Conservation (phyloP, 2,797 vertebrate genomes). For the Cephalopachus bancanus region DNA sequence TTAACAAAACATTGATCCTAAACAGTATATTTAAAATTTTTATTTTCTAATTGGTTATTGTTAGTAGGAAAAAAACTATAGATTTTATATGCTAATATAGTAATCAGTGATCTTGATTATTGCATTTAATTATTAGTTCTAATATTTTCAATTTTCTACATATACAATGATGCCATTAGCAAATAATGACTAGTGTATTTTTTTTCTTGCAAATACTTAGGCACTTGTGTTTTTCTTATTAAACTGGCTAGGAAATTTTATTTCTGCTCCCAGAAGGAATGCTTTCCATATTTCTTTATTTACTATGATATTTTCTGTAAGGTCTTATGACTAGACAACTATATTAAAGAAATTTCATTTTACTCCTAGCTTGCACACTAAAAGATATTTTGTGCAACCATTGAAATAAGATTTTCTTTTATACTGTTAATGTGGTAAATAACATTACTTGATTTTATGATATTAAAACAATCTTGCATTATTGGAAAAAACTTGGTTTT, state of each 20-base stretch:
- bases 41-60: constrained; percentile 14
- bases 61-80: not conserved
- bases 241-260: not conserved
- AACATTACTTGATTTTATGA: not conserved
- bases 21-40: not conserved
- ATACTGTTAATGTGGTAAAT: not conserved
- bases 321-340: not conserved
- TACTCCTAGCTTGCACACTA: not conserved
- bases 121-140: not conserved
- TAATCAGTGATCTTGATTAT: not conserved
- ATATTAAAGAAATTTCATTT: not conserved
- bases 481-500: not conserved
- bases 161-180: not conserved
- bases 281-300: not conserved
- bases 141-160: constrained; percentile 7
- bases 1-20: not conserved
- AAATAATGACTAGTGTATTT: constrained; percentile 1
- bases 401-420: constrained; percentile 6
- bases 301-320: not conserved
- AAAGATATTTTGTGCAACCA: not conserved
- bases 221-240: not conserved
- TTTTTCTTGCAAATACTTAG: not conserved
- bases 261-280: not conserved
- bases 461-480: not conserved
- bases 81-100: not conserved